Percentiles rank a stretch among this genome's conserved stretches.
Evolutionary conservation across 2,888 invertebrate genomes (phyloP).

Genomic region (Watsonalla binaria): DNA sequence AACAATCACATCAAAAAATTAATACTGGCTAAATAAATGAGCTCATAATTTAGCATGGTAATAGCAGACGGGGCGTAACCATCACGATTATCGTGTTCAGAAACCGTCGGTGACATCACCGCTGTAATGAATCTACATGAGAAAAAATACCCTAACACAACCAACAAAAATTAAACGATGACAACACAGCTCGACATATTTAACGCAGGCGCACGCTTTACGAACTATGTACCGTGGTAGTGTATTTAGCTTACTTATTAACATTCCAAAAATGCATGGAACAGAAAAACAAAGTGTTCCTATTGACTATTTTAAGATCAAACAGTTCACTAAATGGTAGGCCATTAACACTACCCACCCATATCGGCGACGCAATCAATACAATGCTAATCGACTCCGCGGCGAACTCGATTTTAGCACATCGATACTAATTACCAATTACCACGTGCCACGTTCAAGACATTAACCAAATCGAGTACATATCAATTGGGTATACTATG

Average conservation of each 20-base stretch:
- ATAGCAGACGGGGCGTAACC: constrained; percentile 58
- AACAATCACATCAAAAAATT: constrained; percentile 45
- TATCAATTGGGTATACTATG: constrained; percentile 2
- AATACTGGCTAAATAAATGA: constrained; percentile 52
- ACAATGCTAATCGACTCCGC: constrained; percentile 55
- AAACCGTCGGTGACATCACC: constrained; percentile 65
- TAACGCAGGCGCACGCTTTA: constrained; percentile 56
- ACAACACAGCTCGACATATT: constrained; percentile 51
- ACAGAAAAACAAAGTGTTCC: constrained; percentile 63
- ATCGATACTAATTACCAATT: constrained; percentile 66
- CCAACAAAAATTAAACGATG: constrained; percentile 56
- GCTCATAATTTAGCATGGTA: constrained; percentile 59
- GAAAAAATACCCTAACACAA: constrained; percentile 55
- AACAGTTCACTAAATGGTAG: constrained; percentile 53
- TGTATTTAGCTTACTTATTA: constrained; percentile 53
- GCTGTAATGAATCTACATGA: constrained; percentile 45
- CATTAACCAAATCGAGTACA: constrained; percentile 28
- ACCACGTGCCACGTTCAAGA: constrained; percentile 46
- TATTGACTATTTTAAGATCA: constrained; percentile 59
- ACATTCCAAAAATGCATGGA: constrained; percentile 60
- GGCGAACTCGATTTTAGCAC: constrained; percentile 64
- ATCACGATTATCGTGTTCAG: constrained; percentile 64
- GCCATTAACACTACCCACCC: constrained; percentile 64
- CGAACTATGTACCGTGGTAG: constrained; percentile 28
- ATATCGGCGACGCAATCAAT: constrained; percentile 54